phyloP scores from a whole-genome alignment of 2,888 invertebrate species.

The Coelogynopora nodosa region DNA sequence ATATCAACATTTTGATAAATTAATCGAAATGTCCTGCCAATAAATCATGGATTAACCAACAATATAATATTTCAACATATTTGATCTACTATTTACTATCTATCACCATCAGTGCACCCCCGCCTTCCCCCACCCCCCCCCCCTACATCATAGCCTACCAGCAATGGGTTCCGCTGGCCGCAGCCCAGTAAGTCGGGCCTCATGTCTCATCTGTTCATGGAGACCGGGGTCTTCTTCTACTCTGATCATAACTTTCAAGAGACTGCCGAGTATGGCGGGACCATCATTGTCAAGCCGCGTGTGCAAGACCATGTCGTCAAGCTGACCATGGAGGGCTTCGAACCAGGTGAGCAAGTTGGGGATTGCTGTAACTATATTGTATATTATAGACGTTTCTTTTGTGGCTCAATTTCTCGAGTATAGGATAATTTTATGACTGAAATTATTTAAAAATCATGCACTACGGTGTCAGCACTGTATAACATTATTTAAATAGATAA shows the following conservation, averaged over 20 bases:
- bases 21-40: too few species aligned
- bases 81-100: background rate
- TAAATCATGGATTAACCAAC: too few species aligned
- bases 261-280: constrained; percentile 60
- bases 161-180: constrained; percentile 60
- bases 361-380: too few species aligned
- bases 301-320: constrained; percentile 57
- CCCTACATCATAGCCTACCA: constrained; percentile 53
- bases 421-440: too few species aligned
- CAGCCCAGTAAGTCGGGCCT: constrained; percentile 55
- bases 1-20: too few species aligned
- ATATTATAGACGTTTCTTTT: too few species aligned
- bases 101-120: background rate
- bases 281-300: constrained; percentile 61
- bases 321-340: constrained; percentile 56
- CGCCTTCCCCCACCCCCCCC: background rate
- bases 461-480: too few species aligned
- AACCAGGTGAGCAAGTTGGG: constrained; percentile 56
- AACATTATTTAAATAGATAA: too few species aligned
- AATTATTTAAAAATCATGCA: too few species aligned
- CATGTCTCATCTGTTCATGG: constrained; percentile 58
- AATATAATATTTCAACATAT: too few species aligned
- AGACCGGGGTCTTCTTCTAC: constrained; percentile 60
- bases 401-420: too few species aligned
- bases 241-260: constrained; percentile 60